A percentile compares a stretch with the other conserved stretches of the same genome.
Evolutionary conservation across 2,888 invertebrate species (phyloP).

Genomic region (Harmothoe impar): DNA sequence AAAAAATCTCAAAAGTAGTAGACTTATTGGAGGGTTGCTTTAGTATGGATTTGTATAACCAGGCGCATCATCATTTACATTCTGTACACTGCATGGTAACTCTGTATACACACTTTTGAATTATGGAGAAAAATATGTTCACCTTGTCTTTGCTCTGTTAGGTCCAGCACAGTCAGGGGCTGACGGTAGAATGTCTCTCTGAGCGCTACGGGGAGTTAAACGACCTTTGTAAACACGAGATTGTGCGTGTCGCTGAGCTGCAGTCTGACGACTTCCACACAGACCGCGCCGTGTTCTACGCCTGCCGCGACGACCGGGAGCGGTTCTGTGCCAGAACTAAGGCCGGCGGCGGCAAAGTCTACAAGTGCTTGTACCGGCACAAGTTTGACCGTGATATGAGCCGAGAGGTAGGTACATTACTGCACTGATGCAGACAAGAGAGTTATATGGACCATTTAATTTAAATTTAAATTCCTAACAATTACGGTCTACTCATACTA

Average conservation of each 20-base stretch:
- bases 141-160: slow-evolving; percentile 66
- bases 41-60: no score
- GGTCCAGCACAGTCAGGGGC: slow-evolving; percentile 88
- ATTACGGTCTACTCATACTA: neutral
- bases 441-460: neutral
- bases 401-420: slow-evolving; percentile 80
- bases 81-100: no score
- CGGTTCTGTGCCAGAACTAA: slow-evolving; percentile 88
- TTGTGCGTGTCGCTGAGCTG: slow-evolving; percentile 92
- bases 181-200: slow-evolving; percentile 93
- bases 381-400: slow-evolving; percentile 89
- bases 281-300: slow-evolving; percentile 94
- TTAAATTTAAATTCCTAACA: neutral
- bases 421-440: neutral
- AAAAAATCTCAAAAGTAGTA: no score
- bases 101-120: no score
- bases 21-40: no score
- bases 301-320: slow-evolving; percentile 93
- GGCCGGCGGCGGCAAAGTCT: slow-evolving; percentile 92
- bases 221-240: slow-evolving; percentile 89
- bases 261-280: slow-evolving; percentile 94
- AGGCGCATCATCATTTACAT: no score
- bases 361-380: slow-evolving; percentile 93
- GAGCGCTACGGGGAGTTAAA: slow-evolving; percentile 86
- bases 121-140: neutral